Percentiles rank a stretch among this genome's conserved stretches.
These are phyloP conservation scores for Odontocolon sp. DNA, from an alignment of 2,888 invertebrate genomes.

Conservation along the genomic window DNA sequence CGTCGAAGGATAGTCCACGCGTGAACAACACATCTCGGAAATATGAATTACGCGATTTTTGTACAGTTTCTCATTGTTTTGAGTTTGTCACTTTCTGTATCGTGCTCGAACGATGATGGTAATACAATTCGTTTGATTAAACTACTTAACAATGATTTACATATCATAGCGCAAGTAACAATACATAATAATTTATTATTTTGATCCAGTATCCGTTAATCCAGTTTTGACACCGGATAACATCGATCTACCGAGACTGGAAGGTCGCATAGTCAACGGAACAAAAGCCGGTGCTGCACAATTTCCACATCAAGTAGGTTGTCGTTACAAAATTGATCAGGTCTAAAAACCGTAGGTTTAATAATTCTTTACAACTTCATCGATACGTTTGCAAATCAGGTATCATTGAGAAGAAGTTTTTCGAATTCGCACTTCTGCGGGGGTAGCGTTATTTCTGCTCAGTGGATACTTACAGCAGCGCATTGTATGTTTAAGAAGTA, in stretches of 20 bases:
- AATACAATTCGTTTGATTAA: background rate
- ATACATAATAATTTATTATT: background rate
- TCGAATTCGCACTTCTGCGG: constrained; percentile 72
- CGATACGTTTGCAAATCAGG: constrained; percentile 61
- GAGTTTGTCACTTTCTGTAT: background rate
- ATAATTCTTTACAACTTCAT: background rate
- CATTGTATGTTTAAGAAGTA: constrained; percentile 72
- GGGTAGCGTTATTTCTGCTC: constrained; percentile 65
- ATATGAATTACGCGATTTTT: constrained; percentile 13
- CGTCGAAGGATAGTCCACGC: constrained; percentile 11
- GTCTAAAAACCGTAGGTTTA: background rate
- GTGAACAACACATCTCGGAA: constrained; percentile 3
- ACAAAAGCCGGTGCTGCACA: constrained; percentile 38
- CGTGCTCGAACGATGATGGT: constrained; percentile 12
- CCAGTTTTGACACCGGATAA: background rate
- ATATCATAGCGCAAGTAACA: background rate
- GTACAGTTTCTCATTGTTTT: constrained; percentile 28
- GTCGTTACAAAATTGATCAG: background rate
- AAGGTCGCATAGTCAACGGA: constrained; percentile 52
- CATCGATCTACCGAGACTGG: constrained; percentile 11
- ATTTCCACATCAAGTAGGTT: constrained; percentile 48
- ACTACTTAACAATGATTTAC: background rate
- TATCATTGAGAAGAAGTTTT: constrained; percentile 68
- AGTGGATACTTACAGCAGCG: constrained; percentile 70
- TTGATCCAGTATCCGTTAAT: background rate